Conservation (phyloP, 2,797 vertebrate species). For the Clarias platycephalus region DNA sequence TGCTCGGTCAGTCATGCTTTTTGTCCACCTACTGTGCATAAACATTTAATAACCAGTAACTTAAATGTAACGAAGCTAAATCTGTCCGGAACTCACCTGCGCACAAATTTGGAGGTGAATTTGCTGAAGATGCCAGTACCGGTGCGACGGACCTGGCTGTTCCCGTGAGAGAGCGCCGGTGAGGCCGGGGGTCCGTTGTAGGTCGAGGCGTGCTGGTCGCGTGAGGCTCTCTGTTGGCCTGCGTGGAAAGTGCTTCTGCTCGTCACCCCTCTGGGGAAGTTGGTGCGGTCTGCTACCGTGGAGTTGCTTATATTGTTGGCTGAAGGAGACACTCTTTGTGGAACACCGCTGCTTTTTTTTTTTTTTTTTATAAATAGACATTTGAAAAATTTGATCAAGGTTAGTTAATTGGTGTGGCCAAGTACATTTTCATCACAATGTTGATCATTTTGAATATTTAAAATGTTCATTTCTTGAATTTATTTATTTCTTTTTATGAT, state of each 20-base stretch:
- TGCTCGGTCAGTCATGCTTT: not conserved
- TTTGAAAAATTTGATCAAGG: conserved; percentile 19
- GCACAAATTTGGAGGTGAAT: conserved; percentile 84
- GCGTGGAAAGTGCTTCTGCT: conserved; percentile 82
- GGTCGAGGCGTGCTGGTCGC: conserved; percentile 76
- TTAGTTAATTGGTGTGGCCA: not conserved
- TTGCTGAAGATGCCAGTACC: conserved; percentile 83
- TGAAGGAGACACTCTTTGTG: conserved; percentile 77
- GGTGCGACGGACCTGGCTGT: conserved; percentile 76
- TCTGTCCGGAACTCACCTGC: conserved; percentile 72
- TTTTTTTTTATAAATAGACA: not conserved
- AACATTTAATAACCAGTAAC: not conserved
- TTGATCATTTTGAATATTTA: no score
- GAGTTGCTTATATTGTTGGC: conserved; percentile 82
- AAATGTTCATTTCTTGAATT: no score
- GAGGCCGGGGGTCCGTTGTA: conserved; percentile 76
- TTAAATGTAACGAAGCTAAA: not conserved
- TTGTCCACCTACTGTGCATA: not conserved
- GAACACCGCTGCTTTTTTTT: conserved; percentile 66
- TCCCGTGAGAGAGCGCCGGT: conserved; percentile 72
- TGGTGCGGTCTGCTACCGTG: conserved; percentile 74
- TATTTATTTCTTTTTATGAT: no score
- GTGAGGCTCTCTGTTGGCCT: conserved; percentile 78
- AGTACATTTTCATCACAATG: no score
- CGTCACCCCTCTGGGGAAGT: conserved; percentile 77